phyloP scores from a whole-genome alignment of 2,797 vertebrate species.

The Natrix natrix region DNA sequence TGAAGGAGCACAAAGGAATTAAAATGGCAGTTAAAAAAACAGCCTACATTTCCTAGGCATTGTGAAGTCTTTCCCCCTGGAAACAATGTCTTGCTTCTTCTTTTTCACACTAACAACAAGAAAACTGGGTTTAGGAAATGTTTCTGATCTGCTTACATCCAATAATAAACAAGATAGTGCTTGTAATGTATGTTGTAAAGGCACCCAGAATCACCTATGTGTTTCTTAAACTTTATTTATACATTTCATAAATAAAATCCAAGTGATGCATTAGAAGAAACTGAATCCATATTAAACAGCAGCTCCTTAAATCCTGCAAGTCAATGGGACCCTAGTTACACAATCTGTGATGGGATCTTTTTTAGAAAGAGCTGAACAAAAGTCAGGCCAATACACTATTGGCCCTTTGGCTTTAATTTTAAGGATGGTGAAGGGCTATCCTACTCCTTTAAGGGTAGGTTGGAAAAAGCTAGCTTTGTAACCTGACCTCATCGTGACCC shows the following conservation, averaged over 20 bases:
- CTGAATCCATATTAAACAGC: constrained; percentile 27
- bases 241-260: not conserved
- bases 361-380: constrained; percentile 10
- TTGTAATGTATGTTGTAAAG: not conserved
- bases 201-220: not conserved
- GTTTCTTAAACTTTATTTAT: not conserved
- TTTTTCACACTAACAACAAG: not conserved
- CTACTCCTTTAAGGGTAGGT: constrained; percentile 49
- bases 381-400: not conserved
- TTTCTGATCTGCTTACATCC: not conserved
- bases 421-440: constrained; percentile 31
- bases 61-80: not conserved
- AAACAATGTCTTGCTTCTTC: not conserved
- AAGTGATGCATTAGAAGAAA: not conserved
- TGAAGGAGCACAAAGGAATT: not conserved
- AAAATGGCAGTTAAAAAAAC: not conserved
- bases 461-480: constrained; percentile 69
- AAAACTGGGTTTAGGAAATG: not conserved
- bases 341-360: not conserved
- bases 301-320: constrained; percentile 13
- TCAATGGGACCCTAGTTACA: not conserved
- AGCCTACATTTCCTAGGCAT: not conserved
- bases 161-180: constrained; percentile 24
- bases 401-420: constrained; percentile 18
- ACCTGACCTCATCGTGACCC: constrained; percentile 73